Base-by-base conservation (phyloP, 2,797 vertebrate species). In the Gymnocypris eckloni region DNA sequence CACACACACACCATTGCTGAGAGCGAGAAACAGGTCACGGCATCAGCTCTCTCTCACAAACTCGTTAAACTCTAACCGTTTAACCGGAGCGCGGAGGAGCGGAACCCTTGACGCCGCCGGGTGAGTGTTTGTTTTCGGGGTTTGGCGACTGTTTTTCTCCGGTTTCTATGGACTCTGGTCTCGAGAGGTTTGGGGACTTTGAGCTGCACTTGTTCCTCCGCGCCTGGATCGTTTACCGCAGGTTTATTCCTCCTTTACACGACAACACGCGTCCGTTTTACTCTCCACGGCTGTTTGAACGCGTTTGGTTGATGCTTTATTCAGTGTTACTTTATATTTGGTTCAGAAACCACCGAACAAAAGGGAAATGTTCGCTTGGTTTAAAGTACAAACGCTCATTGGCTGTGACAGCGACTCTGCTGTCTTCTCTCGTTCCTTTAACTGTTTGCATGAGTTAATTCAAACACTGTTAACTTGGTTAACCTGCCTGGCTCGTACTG, bases 151-250 rank as follows among this genome's bases (percentile, higher is more conserved):
- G 45, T 83, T 83, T 43, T 75, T 28, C 82, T 76, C 48, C 37
- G 20, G 41, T 43, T 56, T 82, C 54, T 54, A 56, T 67, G 82
- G 82, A 77, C 25, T 69, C 50, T 39, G 72, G 1, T 39, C 72
- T 67, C 72, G 45, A 22, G 67, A 50, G 64, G 43, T 86, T 89
- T 87, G 86, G 88, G 81, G 90, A 89, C 79, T 89, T 87, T 20
- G 28, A 39, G 79, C 89, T 88, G 94, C 94, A 94, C 93, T 95
- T 95, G 94, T 92, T 94, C 89, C 92, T 2, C 56, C 3, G 9
- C 39, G 66, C 72, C 64, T 70, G 18, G n/a, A 61, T 45, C 48
- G 56, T 54, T 6, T 18, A 59, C 73, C 78, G 75, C 64, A 75
- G 33, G 45, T 25, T 0, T 37, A n/a, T 28, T 61, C 39, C 81